Conservation (phyloP, 2,797 vertebrate species). For the Phalloptychus januarius region DNA sequence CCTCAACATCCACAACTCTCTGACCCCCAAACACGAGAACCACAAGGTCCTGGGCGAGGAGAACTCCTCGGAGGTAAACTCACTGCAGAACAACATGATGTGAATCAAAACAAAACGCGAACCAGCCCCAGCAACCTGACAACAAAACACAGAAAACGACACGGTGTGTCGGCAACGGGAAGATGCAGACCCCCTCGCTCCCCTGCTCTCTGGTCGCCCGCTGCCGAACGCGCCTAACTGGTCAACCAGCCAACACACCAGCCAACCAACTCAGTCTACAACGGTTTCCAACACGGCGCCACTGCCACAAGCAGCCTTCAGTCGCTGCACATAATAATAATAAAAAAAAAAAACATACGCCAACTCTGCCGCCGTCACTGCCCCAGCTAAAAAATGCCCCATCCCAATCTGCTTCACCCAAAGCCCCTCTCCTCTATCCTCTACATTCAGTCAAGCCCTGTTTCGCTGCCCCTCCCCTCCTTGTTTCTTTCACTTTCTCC, state of each 20-base stretch:
- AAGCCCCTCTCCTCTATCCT: conserved; percentile 28
- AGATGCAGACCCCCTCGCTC: conserved; percentile 14
- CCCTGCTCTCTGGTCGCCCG: conserved; percentile 18
- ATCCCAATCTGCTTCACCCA: conserved; percentile 31
- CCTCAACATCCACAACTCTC: conserved; percentile 94
- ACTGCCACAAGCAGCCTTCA: conserved; percentile 67
- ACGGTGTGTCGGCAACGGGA: conserved; percentile 58
- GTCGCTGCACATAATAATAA: conserved; percentile 56
- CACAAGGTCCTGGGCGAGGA: conserved; percentile 90
- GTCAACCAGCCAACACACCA: conserved; percentile 61
- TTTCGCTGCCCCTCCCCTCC: conserved; percentile 62
- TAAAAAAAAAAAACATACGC: conserved; percentile 33
- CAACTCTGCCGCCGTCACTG: conserved; percentile 51
- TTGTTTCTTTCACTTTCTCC: conserved; percentile 70
- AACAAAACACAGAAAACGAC: conserved; percentile 41
- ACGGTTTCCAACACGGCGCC: conserved; percentile 70
- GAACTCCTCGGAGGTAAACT: conserved; percentile 88
- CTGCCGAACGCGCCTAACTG: conserved; percentile 54
- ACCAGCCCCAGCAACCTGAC: conserved; percentile 40
- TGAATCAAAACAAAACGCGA: conserved; percentile 68
- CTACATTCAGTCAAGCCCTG: conserved; percentile 57
- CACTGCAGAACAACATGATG: conserved; percentile 97
- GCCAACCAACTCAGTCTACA: conserved; percentile 68
- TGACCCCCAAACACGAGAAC: conserved; percentile 92
- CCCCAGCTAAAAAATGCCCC: conserved; percentile 54